Conservation (phyloP, 1,140 invertebrate species). For the Asobara japonica region DNA sequence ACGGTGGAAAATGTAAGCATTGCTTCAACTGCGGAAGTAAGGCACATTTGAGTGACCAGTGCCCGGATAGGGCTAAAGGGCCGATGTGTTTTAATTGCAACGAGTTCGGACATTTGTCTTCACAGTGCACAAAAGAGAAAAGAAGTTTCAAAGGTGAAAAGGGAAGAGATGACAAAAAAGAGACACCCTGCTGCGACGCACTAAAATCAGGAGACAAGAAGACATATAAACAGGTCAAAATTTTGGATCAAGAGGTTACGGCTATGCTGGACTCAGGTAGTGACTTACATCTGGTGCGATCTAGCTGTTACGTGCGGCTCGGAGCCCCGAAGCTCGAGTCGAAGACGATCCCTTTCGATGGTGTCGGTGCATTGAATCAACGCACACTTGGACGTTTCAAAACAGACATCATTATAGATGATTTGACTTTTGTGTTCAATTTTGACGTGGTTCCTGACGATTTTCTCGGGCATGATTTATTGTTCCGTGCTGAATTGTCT, state of each 20-base stretch:
- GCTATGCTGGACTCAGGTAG: slow-evolving; percentile 24
- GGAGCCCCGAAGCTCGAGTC: not conserved
- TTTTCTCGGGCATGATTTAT: slow-evolving; percentile 2
- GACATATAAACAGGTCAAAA: not conserved
- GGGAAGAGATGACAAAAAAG: not conserved
- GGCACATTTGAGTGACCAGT: not conserved
- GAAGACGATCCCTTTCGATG: not conserved
- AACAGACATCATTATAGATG: not conserved
- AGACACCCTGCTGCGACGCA: not conserved
- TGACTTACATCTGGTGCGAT: slow-evolving; percentile 18
- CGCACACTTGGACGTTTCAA: not conserved
- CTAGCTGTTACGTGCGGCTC: slow-evolving; percentile 3
- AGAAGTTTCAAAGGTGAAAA: not conserved
- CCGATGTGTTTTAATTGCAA: slow-evolving; percentile 4
- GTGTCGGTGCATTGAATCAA: not conserved
- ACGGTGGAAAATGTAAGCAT: not conserved
- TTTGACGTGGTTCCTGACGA: slow-evolving; percentile 16
- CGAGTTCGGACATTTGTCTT: not conserved
- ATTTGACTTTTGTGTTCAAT: not conserved
- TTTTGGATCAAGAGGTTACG: not conserved
- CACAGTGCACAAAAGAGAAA: not conserved
- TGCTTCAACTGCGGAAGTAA: not conserved
- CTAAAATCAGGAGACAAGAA: not conserved
- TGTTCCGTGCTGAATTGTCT: slow-evolving; percentile 1
- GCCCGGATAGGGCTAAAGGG: not conserved